Evolutionary conservation across 2,888 invertebrate genomes (phyloP).

Genomic region (Galerucella calmariensis): DNA sequence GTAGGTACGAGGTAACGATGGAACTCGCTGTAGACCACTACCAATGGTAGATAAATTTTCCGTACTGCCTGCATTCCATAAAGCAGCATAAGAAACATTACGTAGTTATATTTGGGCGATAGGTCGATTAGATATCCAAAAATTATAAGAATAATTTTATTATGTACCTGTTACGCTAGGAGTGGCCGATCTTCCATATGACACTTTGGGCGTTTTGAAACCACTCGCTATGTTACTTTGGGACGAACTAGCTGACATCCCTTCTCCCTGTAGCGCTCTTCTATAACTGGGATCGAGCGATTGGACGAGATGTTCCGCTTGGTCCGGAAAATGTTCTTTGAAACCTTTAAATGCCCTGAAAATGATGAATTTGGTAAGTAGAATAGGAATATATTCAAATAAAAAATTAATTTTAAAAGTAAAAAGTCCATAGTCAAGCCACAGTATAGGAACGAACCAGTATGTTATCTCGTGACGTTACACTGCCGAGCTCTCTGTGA

Average conservation of each 20-base stretch:
- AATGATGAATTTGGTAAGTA: conserved; percentile 4
- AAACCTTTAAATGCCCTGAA: conserved; percentile 90
- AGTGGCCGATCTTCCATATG: conserved; percentile 59
- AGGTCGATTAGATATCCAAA: neutral
- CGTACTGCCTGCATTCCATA: conserved; percentile 66
- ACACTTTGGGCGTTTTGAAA: conserved; percentile 60
- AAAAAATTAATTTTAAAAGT: neutral
- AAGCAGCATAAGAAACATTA: conserved; percentile 40
- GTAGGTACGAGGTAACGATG: conserved; percentile 71
- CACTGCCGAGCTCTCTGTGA: too few species aligned
- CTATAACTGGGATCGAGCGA: conserved; percentile 84
- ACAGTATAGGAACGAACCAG: too few species aligned
- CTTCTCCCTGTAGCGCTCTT: conserved; percentile 69
- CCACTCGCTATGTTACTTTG: conserved; percentile 66
- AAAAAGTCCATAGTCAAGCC: neutral
- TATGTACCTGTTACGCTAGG: conserved; percentile 65
- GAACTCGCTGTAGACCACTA: conserved; percentile 69
- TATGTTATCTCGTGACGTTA: too few species aligned
- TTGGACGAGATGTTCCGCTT: conserved; percentile 85
- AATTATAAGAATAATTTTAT: neutral
- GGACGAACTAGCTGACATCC: conserved; percentile 70
- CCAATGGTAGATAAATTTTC: conserved; percentile 68
- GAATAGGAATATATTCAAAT: neutral
- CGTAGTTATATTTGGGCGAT: too few species aligned
- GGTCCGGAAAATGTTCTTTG: conserved; percentile 88